Conservation (phyloP, 2,888 invertebrate species). For the Drosophila peninsularis region DNA sequence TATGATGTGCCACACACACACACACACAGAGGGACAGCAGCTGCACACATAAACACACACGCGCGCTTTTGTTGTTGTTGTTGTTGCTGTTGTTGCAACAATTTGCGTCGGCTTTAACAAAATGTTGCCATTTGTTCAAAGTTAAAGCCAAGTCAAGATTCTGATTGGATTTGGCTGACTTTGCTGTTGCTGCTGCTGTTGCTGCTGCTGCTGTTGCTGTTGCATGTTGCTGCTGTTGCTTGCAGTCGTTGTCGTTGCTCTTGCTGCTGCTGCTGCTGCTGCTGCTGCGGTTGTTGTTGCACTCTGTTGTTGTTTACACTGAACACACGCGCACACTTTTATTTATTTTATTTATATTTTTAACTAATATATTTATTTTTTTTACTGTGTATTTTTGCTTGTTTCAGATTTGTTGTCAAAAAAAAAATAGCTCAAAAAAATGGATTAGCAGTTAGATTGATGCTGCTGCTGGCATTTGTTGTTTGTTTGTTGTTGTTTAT, state of each 20-base stretch:
- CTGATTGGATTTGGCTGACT: conserved; percentile 29
- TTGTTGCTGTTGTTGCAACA: conserved; percentile 45
- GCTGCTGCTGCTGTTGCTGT: conserved; percentile 35
- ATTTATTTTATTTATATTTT: background rate
- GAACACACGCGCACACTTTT: conserved; percentile 54
- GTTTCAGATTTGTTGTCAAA: conserved; percentile 7
- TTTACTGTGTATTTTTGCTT: conserved; percentile 16
- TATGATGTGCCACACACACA: conserved; percentile 11
- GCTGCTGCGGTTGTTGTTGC: conserved; percentile 20
- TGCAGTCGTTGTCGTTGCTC: conserved; percentile 7
- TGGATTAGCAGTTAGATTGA: conserved; percentile 41
- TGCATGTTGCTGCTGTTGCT: conserved; percentile 11
- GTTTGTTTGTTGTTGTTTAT: conserved; percentile 27
- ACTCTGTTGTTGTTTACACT: conserved; percentile 59
- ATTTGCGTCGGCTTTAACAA: conserved; percentile 49
- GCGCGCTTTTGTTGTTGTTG: conserved; percentile 20
- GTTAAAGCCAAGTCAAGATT: conserved; percentile 23
- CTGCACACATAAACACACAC: conserved; percentile 6
- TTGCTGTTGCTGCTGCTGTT: conserved; percentile 21
- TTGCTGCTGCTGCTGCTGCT: conserved; percentile 31
- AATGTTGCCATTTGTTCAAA: conserved; percentile 43
- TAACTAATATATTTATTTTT: background rate
- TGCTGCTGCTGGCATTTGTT: conserved; percentile 48
- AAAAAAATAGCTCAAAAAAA: conserved; percentile 55
- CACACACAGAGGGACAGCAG: conserved; percentile 10